phyloP scores from a whole-genome alignment of 2,888 invertebrate genomes.

The Reticulitermes lucifugus region DNA sequence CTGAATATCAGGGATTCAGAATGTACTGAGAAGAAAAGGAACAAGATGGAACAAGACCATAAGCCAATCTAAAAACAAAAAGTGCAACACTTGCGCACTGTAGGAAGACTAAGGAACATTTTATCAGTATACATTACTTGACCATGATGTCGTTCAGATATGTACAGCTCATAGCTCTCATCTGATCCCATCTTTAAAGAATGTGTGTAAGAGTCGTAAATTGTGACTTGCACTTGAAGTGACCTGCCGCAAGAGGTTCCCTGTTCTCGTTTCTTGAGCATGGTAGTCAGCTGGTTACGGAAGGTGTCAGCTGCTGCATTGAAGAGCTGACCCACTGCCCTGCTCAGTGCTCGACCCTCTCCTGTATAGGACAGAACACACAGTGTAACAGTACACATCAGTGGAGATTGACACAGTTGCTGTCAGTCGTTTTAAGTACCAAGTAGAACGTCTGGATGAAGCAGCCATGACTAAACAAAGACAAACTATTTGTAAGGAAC shows the following conservation, averaged over 20 bases:
- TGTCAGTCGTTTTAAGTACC: too few species aligned
- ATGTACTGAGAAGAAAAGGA: too few species aligned
- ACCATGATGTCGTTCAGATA: constrained; percentile 57
- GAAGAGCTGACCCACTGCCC: constrained; percentile 28
- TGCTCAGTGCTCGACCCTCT: neutral
- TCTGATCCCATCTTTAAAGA: constrained; percentile 73
- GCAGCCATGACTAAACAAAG: too few species aligned
- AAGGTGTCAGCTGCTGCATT: constrained; percentile 39
- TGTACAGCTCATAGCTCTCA: constrained; percentile 78
- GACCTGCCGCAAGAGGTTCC: neutral
- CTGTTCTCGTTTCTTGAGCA: neutral
- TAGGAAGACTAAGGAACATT: too few species aligned
- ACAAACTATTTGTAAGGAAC: too few species aligned
- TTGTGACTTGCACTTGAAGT: constrained; percentile 41
- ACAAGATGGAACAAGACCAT: too few species aligned
- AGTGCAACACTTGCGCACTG: too few species aligned
- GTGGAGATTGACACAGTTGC: too few species aligned
- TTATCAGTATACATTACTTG: neutral
- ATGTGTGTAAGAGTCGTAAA: constrained; percentile 50
- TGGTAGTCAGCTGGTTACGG: constrained; percentile 18
- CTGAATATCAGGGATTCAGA: too few species aligned
- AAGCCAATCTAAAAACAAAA: too few species aligned
- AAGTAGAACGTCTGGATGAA: too few species aligned
- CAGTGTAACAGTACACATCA: too few species aligned
- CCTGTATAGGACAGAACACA: neutral